Evolutionary conservation across 1,140 invertebrate genomes (phyloP), one percentile per base, ranked within the genome.

Genomic region (Oncopodura yosiiana): DNA sequence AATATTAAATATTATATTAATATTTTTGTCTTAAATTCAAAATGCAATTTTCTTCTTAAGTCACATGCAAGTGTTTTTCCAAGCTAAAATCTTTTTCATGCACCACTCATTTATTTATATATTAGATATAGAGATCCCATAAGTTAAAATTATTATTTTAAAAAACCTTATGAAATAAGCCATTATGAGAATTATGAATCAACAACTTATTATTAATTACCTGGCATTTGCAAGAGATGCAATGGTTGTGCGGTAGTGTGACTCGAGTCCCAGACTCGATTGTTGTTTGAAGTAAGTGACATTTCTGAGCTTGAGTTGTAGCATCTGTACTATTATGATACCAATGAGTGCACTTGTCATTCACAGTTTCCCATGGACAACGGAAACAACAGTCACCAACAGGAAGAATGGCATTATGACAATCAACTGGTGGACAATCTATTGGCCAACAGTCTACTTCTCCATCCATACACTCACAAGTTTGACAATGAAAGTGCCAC

Each of bases 401-500:
- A 45, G 74, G 69, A 63, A 77, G 77, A 49, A 86, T 70, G 30
- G 81, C 75, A 65, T 82, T 76, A 59, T 77, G 68, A 73, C 86
- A 86, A 18, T 75, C 74, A 27, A 81, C 70, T 19, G 78, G 78
- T 54, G 86, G 86, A 74, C 88, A 91, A 66, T 87, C 81, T 67
- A 86, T 76, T 63, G 83, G 80, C 86, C 86, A 90, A 68, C 87
- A 93, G 73, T 90, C 87, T 54, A 87, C 79, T 73, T 93, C 86
- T 38, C 87, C 87, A 66, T 84, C 83, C 69, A 88, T 72, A 73
- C 87, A 92, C 74, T 90, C 86, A 75, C 87, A 92, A 52, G 83
- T 86, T 73, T 89, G 84, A 71, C 87, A 92, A 67, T 89, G 82
- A 71, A 87, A 88, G 53, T 87, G 81, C 87, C 87, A 92, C 63